These are phyloP conservation scores for Rosalia funebris DNA, from an alignment of 2,888 invertebrate species.

Conservation along the genomic window DNA sequence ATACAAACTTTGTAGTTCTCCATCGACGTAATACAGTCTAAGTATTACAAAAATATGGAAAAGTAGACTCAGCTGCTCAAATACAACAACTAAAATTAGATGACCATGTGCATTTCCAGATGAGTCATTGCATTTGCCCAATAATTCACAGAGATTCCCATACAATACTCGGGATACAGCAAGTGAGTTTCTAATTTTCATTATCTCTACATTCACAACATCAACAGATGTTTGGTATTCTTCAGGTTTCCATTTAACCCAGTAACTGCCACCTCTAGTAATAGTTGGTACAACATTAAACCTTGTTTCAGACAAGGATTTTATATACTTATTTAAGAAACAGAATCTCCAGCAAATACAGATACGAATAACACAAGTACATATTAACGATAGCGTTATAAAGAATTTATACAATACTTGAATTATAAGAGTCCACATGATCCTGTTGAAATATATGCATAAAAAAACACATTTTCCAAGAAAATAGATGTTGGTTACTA, in stretches of 20 bases:
- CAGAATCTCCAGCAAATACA: slow-evolving; percentile 8
- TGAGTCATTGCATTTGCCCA: not conserved
- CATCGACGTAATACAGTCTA: not conserved
- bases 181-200: not conserved
- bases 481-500: not conserved
- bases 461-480: not conserved
- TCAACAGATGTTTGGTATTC: slow-evolving; percentile 15
- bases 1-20: not conserved
- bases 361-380: not conserved
- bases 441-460: not conserved
- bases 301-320: not conserved
- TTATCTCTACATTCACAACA: not conserved
- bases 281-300: not conserved
- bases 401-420: slow-evolving; percentile 1
- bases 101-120: not conserved
- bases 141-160: not conserved
- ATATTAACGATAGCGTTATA: not conserved
- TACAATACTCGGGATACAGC: not conserved
- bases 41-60: not conserved
- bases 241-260: slow-evolving; percentile 1
- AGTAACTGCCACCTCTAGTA: not conserved
- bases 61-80: slow-evolving; percentile 3
- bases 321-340: slow-evolving; percentile 12
- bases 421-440: not conserved
- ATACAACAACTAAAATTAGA: not conserved